Conservation (phyloP, 2,888 invertebrate genomes). For the Coecobrya sp. region DNA sequence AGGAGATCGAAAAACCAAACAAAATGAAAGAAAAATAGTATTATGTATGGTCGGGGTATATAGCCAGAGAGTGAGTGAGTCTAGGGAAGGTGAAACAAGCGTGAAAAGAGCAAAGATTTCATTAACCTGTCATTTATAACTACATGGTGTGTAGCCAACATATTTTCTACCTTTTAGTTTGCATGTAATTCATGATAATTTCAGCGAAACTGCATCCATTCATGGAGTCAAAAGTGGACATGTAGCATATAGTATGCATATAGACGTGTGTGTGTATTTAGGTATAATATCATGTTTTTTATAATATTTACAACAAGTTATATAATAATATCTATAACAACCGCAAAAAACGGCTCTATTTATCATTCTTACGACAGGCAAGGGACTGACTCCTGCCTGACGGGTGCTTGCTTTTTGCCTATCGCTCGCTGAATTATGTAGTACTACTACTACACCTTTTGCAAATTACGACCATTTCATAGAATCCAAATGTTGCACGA, state of each 20-base stretch:
- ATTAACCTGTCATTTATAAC: conserved; percentile 79
- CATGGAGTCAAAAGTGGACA: conserved; percentile 66
- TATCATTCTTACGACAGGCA: conserved; percentile 59
- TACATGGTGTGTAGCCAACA: conserved; percentile 73
- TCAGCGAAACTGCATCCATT: conserved; percentile 82
- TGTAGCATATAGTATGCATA: conserved; percentile 38
- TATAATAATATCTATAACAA: neutral
- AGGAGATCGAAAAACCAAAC: conserved; percentile 42
- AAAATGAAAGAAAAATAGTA: conserved; percentile 34
- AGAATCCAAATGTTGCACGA: conserved; percentile 61
- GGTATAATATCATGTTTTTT: neutral
- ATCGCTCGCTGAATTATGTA: conserved; percentile 15
- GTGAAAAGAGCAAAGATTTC: conserved; percentile 76
- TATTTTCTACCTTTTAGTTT: conserved; percentile 47
- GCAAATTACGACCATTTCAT: conserved; percentile 75
- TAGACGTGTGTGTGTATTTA: neutral
- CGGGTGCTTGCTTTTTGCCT: conserved; percentile 63
- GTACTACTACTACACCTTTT: conserved; percentile 43
- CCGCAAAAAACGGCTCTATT: conserved; percentile 53
- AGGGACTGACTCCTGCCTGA: conserved; percentile 75
- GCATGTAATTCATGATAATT: conserved; percentile 77
- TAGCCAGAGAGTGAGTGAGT: too few relatives aligned
- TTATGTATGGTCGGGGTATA: neutral
- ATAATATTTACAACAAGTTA: neutral
- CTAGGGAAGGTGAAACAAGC: conserved; percentile 44